Evolutionary conservation across 2,797 vertebrate species (phyloP).

Genomic region (Tenualosa thibaudeaui): DNA sequence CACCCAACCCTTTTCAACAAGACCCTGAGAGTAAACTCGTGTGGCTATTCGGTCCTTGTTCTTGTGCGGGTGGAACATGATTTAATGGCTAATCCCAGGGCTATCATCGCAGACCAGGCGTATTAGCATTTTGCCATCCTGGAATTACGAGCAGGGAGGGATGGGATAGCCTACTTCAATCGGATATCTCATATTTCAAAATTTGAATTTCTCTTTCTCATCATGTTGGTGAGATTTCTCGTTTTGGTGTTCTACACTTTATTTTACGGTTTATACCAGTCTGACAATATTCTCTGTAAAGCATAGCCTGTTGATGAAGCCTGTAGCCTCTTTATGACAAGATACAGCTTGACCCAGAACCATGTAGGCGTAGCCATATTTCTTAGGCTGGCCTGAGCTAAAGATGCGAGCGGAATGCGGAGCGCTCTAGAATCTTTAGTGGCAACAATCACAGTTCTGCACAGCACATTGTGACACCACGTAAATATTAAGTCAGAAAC

Average conservation of each 20-base stretch:
- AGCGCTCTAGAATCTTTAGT: too few relatives aligned
- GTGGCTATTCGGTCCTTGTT: slow-evolving; percentile 10
- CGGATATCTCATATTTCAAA: neutral
- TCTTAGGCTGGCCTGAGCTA: too few relatives aligned
- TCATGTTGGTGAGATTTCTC: neutral
- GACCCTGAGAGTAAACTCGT: slow-evolving; percentile 4
- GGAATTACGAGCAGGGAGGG: neutral
- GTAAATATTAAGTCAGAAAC: neutral
- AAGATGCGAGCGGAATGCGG: too few relatives aligned
- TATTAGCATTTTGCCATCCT: neutral
- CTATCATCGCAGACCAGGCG: neutral
- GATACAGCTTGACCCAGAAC: too few relatives aligned
- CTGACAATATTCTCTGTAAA: too few relatives aligned
- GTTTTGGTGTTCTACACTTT: too few relatives aligned
- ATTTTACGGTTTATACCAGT: too few relatives aligned
- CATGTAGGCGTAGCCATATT: too few relatives aligned
- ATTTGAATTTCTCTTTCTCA: too few relatives aligned
- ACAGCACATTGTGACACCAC: neutral
- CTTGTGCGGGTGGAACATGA: slow-evolving; percentile 32
- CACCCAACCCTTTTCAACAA: slow-evolving; percentile 17
- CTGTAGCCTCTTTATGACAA: too few relatives aligned
- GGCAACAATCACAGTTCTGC: too few relatives aligned
- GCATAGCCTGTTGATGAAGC: too few relatives aligned
- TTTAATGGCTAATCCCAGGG: slow-evolving; percentile 39
- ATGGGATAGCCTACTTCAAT: neutral